Base-by-base conservation (phyloP, 1,140 invertebrate genomes). In the Cheumatopsyche charites region DNA sequence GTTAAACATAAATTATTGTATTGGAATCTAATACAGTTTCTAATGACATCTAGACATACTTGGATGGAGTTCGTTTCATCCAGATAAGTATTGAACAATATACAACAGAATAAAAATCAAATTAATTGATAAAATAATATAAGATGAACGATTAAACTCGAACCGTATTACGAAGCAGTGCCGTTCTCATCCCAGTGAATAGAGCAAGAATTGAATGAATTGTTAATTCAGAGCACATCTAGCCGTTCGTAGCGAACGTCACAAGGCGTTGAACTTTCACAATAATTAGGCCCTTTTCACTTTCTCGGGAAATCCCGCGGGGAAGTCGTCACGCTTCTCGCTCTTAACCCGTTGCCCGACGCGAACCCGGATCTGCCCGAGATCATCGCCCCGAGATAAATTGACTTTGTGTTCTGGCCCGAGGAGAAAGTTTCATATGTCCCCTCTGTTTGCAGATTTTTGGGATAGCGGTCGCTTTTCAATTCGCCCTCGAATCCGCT, bases 331-430 rank as follows among this genome's bases (percentile, higher is more conserved):
- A 62, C 23, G 58, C 58, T 49, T n/a, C 5, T 15, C n/a, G 58
- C 13, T 13, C 58, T 29, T 25, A 62, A 36, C 58, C 58, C 58
- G 13, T 29, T 62, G 11, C 21, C n/a, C 4, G 17, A 19, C 23
- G 23, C 13, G 23, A 15, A 61, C 55, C 23, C 15, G 17, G 23
- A 61, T 36, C 29, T 36, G 29, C 3, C 23, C 7, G 29, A 65
- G 62, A 65, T 65, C 62, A 65, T 65, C 62, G 17, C 43, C 19
- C n/a, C 21, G 43, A 67, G 71, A 73, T 73, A 73, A 73, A 73
- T 73, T 45, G 71, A 67, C 71, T 67, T 73, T 70, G 67, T 70
- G 67, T 70, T 73, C 55, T 7, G n/a, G 41, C 11, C n/a, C 13
- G 17, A 45, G 67, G 67, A 43, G 45, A 73, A 73, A 73, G 65